Evolutionary conservation across 35 echinoderm and acorn worm genomes (phyloP), one percentile per base, ranked within the genome.

Genomic region (Hemicentrotus pulcherrimus): DNA sequence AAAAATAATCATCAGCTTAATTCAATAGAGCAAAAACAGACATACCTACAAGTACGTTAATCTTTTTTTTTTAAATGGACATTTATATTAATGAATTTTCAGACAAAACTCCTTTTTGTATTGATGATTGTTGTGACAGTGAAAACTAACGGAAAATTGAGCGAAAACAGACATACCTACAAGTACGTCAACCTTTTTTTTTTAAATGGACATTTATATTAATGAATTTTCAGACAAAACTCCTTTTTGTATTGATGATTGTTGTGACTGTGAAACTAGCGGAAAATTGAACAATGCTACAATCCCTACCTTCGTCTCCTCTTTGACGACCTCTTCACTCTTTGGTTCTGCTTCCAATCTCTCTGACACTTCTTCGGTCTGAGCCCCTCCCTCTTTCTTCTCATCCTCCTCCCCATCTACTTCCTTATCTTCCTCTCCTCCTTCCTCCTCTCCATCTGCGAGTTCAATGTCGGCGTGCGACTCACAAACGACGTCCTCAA

Each of bases 401-500:
- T 96, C 86, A 61, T 88, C 96, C 10, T 65, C 85, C 35, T 92
- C 89, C 90, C 95, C 86, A 61, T 88, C 96, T 5, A 47, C 85
- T 31, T 92, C 89, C 30, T 92, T 60, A 55, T 94, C 86, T 32
- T 95, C 97, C 48, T 92, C 90, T 19, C 50, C 97, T 47, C 47
- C 92, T 2, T 96, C 95, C 31, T 71, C 88, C 86, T 96, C 85
- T 47, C 46, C 86, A 46, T 31, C 78, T 16, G 92, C 86, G 0
- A 46, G 46, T n/a, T 93, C 91, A 5, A 93, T 93, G 95, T 95
- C n/a, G 45, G 94, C n/a, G 95, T 98, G 28, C 95, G 97, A 96
- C 97, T 97, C 15, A 95, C 59, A 47, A 96, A 96, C 70, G 19
- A 96, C 86, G 85, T 99, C 98, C 46, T 99, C 98, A 2, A 97